A percentile compares a stretch with the other conserved stretches of the same genome.
These are phyloP conservation scores for Gallinago solitaria DNA, from an alignment of 2,797 vertebrate species.

Conservation along the genomic window DNA sequence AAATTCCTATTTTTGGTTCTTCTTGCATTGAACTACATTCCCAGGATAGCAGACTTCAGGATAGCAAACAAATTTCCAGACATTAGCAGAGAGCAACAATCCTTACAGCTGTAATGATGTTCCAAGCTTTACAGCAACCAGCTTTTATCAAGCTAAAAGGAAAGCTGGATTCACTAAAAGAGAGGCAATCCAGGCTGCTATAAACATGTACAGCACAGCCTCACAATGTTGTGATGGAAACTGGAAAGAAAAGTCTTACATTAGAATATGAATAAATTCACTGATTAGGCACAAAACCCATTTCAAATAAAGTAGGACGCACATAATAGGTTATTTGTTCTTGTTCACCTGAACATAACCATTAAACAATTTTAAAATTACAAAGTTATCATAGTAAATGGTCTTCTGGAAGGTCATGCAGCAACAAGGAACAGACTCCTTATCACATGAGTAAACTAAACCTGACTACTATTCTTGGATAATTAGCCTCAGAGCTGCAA, in stretches of 20 bases:
- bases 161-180: neutral
- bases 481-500: neutral
- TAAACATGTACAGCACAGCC: neutral
- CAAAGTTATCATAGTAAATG: neutral
- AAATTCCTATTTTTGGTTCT: neutral
- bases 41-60: neutral
- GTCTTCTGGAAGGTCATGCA: rapidly evolving
- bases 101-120: neutral
- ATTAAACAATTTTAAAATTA: neutral
- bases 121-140: neutral
- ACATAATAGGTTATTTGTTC: neutral
- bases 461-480: neutral
- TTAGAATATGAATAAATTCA: neutral
- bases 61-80: neutral
- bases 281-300: neutral
- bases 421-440: neutral
- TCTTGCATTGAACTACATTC: neutral
- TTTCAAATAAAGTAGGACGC: neutral
- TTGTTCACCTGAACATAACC: neutral
- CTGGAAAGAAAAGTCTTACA: neutral
- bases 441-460: neutral
- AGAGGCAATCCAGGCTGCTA: neutral
- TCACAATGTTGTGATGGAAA: neutral
- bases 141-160: neutral
- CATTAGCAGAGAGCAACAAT: neutral